Evolutionary conservation across 2,888 invertebrate species (phyloP), one percentile per base, ranked within the genome.

Genomic region (Busseola fusca): DNA sequence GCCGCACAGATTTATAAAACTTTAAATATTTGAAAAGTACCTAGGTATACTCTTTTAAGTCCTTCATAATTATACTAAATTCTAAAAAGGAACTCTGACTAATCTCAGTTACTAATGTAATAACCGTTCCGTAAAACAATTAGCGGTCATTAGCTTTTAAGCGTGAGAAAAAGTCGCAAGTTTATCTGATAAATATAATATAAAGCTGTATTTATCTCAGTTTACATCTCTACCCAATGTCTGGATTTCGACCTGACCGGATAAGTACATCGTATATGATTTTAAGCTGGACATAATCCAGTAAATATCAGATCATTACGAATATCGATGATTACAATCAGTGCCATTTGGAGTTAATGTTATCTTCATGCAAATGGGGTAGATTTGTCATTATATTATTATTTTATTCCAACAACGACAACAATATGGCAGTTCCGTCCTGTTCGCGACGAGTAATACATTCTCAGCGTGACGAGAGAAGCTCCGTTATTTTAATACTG

Each of bases 401-500:
- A 81, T 66, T 63, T 60, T 59, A 77, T 56, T 56, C 56, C 27
- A 54, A 57, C 30, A 63, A 37, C 54, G 69, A 56, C 57, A 64
- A 71, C 66, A 68, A 68, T 80, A 80, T 74, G 83, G 85, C 25
- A 74, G 84, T 85, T 85, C 72, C 84, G 65, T 83, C 85, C 83
- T 84, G 86, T 82, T 66, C 62, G 30, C 57, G 58, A 82, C 78
- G 40, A 72, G 63, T 67, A 70, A 72, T 72, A 69, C 78, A 78
- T 84, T 68, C 74, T 69, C 68, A 74, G 83, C 82, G 87, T 89
- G 87, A 85, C 86, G 86, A 88, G 87, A 84, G 87, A 89, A 88
- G 86, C 87, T 90, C 92, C 93, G 93, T 92, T 93, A 92, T 86
- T 87, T 87, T 86, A 86, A 89, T 86, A 83, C 85, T 80, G 81